Conservation (phyloP, 2,113 vertebrate species). For the Emberiza fucata region DNA sequence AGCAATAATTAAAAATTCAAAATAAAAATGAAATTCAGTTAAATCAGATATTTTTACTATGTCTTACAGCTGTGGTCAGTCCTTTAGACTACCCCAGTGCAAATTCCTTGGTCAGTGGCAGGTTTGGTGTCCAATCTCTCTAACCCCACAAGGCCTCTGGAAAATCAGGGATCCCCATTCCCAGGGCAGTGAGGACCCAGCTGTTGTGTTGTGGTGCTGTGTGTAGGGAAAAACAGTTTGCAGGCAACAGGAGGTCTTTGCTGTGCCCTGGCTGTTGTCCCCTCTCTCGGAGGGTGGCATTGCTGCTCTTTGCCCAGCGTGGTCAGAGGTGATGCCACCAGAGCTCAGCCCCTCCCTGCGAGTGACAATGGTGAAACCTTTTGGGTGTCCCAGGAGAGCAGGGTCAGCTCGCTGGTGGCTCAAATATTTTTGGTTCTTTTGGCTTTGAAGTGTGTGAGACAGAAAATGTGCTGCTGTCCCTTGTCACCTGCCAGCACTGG, state of each 20-base stretch:
- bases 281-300: background rate
- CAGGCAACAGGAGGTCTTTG: background rate
- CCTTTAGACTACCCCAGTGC: background rate
- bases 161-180: background rate
- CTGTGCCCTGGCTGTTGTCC: background rate
- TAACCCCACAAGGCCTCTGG: background rate
- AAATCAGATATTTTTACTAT: background rate
- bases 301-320: accelerated
- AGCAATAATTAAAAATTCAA: background rate
- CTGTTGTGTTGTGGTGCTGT: accelerated
- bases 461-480: accelerated
- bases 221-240: background rate
- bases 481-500: accelerated
- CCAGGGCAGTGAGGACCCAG: accelerated
- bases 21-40: background rate
- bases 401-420: background rate
- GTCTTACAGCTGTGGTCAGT: background rate
- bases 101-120: accelerated
- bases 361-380: background rate
- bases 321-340: background rate
- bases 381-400: background rate
- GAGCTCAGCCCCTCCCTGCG: accelerated
- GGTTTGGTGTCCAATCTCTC: background rate
- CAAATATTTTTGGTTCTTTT: background rate
- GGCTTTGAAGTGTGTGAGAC: accelerated